phyloP scores from a whole-genome alignment of 2,888 invertebrate genomes.

The Choristoneura rosaceana region DNA sequence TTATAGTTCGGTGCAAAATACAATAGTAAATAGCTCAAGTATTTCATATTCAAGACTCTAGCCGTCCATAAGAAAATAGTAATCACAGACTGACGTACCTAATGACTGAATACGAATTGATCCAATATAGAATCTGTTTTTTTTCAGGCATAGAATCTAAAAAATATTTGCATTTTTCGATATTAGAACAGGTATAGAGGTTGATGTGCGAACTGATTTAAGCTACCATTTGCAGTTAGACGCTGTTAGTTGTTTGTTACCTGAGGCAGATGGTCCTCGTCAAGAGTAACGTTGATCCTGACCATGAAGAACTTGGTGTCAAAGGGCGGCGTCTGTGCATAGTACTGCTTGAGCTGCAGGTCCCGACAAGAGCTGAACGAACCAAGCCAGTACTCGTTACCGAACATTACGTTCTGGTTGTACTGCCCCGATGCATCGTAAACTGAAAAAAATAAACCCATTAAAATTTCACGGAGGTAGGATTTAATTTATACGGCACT shows the following conservation, averaged over 20 bases:
- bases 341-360: constrained; percentile 82
- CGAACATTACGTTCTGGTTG: constrained; percentile 90
- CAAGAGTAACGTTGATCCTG: constrained; percentile 83
- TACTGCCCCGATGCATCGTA: constrained; percentile 93
- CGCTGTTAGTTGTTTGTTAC: constrained; percentile 66
- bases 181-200: no score
- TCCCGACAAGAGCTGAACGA: constrained; percentile 89
- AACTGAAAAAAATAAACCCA: constrained; percentile 81
- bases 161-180: no score
- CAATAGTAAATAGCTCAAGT: no score
- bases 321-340: constrained; percentile 86
- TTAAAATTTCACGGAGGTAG: background rate
- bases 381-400: constrained; percentile 93
- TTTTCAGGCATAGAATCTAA: no score
- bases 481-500: background rate
- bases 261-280: constrained; percentile 80
- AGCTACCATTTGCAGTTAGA: background rate
- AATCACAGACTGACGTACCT: no score
- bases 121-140: no score
- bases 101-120: no score
- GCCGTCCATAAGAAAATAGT: no score
- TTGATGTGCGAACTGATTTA: no score
- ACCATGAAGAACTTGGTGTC: constrained; percentile 86
- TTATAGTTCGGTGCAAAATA: no score
- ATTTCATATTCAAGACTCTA: no score